These are phyloP conservation scores for Sebastes goodei DNA, from an alignment of 2,797 vertebrate genomes.

Conservation along the genomic window DNA sequence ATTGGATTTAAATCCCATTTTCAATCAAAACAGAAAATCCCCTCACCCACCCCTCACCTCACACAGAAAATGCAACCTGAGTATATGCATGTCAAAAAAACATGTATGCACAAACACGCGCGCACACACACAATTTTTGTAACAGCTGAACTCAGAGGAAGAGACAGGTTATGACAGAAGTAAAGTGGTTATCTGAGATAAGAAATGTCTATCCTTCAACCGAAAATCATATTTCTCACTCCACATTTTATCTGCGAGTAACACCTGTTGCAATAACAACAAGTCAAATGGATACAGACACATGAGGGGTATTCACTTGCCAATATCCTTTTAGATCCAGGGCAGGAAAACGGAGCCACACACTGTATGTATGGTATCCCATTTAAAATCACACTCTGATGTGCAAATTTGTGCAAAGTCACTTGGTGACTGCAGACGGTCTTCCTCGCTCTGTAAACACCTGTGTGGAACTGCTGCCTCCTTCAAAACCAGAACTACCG, in stretches of 20 bases:
- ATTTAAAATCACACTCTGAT: conserved; percentile 65
- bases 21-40: conserved; percentile 3
- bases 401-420: conserved; percentile 63
- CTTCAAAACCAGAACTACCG: conserved; percentile 26
- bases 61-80: conserved; percentile 12
- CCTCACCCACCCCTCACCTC: too few relatives aligned
- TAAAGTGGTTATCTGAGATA: conserved; percentile 80
- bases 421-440: conserved; percentile 36
- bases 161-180: conserved; percentile 74
- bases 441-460: conserved; percentile 32
- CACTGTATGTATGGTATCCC: conserved; percentile 44
- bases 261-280: conserved; percentile 80
- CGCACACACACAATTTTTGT: not conserved
- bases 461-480: conserved; percentile 5
- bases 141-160: conserved; percentile 62
- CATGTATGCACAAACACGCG: conserved; percentile 2
- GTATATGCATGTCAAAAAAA: conserved; percentile 46
- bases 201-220: conserved; percentile 79
- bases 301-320: conserved; percentile 69
- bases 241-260: conserved; percentile 74
- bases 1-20: not conserved
- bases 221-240: conserved; percentile 77
- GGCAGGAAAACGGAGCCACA: conserved; percentile 48
- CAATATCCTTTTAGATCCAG: conserved; percentile 63
- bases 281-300: conserved; percentile 75